Percentiles rank a stretch among this genome's conserved stretches.
Evolutionary conservation across 2,888 invertebrate genomes (phyloP).

Genomic region (Nemurella pictetii): DNA sequence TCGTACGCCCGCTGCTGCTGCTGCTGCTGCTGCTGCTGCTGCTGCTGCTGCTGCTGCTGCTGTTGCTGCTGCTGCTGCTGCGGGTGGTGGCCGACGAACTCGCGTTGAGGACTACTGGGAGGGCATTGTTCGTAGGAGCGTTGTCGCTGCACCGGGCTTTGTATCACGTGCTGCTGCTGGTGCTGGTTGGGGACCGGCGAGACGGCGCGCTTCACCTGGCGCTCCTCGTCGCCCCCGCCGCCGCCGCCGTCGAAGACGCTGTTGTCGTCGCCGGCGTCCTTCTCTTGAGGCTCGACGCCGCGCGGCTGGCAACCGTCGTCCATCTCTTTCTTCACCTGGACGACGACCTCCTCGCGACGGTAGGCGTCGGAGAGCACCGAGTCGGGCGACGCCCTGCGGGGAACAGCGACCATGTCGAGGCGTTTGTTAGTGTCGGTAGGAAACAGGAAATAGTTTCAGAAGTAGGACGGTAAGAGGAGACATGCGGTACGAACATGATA

Average conservation of each 20-base stretch:
- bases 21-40: conserved; percentile 46
- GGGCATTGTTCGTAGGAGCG: background rate
- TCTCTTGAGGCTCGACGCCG: conserved; percentile 45
- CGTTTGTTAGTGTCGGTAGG: no score
- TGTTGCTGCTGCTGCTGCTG: conserved; percentile 43
- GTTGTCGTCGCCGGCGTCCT: conserved; percentile 47
- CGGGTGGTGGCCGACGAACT: conserved; percentile 47
- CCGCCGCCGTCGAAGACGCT: conserved; percentile 49
- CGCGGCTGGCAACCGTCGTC: conserved; percentile 36
- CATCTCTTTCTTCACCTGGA: conserved; percentile 28
- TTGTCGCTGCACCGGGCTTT: conserved; percentile 13
- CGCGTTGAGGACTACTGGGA: conserved; percentile 26
- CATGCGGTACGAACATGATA: no score
- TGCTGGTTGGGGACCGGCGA: conserved; percentile 20
- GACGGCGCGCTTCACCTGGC: conserved; percentile 34
- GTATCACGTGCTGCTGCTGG: conserved; percentile 27
- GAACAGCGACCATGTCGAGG: no score
- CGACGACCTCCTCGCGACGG: conserved; percentile 23
- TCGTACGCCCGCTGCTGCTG: conserved; percentile 24
- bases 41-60: conserved; percentile 52
- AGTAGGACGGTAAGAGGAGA: no score
- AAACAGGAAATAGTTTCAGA: no score
- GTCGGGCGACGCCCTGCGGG: conserved; percentile 53
- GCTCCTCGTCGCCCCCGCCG: conserved; percentile 39
- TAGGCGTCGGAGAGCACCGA: conserved; percentile 46